Evolutionary conservation across 2,888 invertebrate genomes (phyloP), one percentile per base, ranked within the genome.

Genomic region (Palloptera scutellata): DNA sequence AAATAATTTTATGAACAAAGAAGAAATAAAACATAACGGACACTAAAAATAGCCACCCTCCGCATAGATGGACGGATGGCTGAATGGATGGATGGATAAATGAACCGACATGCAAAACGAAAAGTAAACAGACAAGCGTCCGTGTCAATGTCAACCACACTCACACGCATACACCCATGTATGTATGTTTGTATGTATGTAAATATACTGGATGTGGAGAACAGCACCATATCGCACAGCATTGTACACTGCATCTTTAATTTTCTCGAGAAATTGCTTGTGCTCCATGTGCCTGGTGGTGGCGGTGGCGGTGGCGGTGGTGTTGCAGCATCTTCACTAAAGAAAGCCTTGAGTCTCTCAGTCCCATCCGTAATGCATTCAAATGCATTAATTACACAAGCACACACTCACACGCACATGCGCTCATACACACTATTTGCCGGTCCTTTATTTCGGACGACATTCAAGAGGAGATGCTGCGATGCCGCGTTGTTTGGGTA

Each of bases 11-110:
- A 30, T 30, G 30, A 30, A 64, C 58, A 64, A 52, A 17, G 58
- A 65, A 52, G 43, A 60, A 55, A 55, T 61, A 66, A 61, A 67
- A 65, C 57, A 71, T 68, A 78, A 74, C 77, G 78, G 81, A 76
- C 79, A 81, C 82, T 81, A 81, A 79, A 81, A 81, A 81, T 81
- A 81, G 80, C 76, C 77, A 80, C 80, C 80, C 81, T 78, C 75
- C 75, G 66, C 69, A 64, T 45, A 71, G 68, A 65, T 70, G 61
- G 67, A 55, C 55, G 64, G 65, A 57, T 60, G 69, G 62, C 48
- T 65, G 65, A 61, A 68, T 67, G 71, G 72, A 68, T 72, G 66
- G 62, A 62, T 66, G 64, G 60, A 61, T 64, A 65, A 68, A 63
- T 64, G 66, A 69, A 67, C 66, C 63, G 70, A 66, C 67, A 70